Base-by-base conservation (phyloP, 2,797 vertebrate species). In the Clarias platycephalus region DNA sequence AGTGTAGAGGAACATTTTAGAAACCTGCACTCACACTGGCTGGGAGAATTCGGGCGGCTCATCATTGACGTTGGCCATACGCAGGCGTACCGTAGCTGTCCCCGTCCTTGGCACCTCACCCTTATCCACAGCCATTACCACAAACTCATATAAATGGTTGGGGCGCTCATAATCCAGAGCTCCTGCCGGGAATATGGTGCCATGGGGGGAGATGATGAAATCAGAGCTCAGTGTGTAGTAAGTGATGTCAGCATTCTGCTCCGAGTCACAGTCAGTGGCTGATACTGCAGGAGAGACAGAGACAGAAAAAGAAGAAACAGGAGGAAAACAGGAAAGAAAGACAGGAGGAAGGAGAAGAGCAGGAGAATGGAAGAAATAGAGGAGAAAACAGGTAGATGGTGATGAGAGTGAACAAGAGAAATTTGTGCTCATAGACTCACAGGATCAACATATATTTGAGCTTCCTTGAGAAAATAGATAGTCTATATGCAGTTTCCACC, bases 141-240 rank as follows among this genome's bases (percentile, higher is more conserved):
- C 93, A 89, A 98, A 97, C 91, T 97, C 97, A 0, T 97, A 97
- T 75, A 97, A 93, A 88, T 97, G 96, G 87, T 96, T 94, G 0
- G 93, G 94, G 53, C 93, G 91, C 88, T 98, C 97, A 0, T 94
- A 97, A 93, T 97, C 96, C 91, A 97, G 85, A 18, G 49, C 90
- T 4, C 94, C 91, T 0, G 94, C 93, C 0, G 96, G 96, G 83
- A 96, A 97, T 88, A 97, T 92, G 60, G 94, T 95, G 70, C 97
- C 97, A 3, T 95, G 93, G 20, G 95, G 90, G 5, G 96, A 96
- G 66, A 97, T 94, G 72, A 91, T 95, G 87, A 97, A 97, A 89
- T 97, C 96, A 37, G 94, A 94, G 88, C 95, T 97, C 89, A 96
- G 90, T 6, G 95, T 94, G 90, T 96, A 96, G 90, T 96, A 97